Conservation (phyloP, 1,140 invertebrate genomes). For the Eumaeus atala region DNA sequence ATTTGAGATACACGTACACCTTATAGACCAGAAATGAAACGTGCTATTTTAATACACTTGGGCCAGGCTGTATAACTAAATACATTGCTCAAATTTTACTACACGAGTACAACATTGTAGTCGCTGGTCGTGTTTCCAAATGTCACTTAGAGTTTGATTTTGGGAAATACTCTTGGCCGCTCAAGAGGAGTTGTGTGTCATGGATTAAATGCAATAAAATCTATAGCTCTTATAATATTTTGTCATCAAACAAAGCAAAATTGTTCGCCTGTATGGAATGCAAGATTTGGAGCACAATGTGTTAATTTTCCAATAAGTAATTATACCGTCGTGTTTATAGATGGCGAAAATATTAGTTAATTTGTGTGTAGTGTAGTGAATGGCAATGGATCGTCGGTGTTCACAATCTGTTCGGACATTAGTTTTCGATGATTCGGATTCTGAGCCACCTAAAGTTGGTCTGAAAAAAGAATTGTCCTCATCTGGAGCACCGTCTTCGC, state of each 20-base stretch:
- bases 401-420: constrained; percentile 70
- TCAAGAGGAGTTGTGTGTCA: constrained; percentile 39
- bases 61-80: too few species aligned
- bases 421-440: constrained; percentile 68
- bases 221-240: constrained; percentile 27
- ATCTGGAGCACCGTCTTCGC: constrained; percentile 46
- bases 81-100: too few species aligned
- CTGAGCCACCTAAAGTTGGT: constrained; percentile 52
- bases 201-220: constrained; percentile 28
- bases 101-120: too few species aligned
- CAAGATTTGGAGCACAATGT: constrained; percentile 13
- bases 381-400: constrained; percentile 68
- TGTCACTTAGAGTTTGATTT: constrained; percentile 45
- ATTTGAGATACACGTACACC: too few species aligned
- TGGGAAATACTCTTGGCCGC: neutral
- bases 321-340: constrained; percentile 30
- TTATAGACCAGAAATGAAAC: too few species aligned
- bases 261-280: constrained; percentile 15
- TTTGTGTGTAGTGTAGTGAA: constrained; percentile 59
- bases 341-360: constrained; percentile 62
- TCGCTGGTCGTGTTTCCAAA: constrained; percentile 16
- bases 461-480: constrained; percentile 59
- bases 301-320: constrained; percentile 19
- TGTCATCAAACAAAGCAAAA: constrained; percentile 24
- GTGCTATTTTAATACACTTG: too few species aligned